Evolutionary conservation across 2,797 vertebrate genomes (phyloP).

Genomic region (Hirundo rustica): DNA sequence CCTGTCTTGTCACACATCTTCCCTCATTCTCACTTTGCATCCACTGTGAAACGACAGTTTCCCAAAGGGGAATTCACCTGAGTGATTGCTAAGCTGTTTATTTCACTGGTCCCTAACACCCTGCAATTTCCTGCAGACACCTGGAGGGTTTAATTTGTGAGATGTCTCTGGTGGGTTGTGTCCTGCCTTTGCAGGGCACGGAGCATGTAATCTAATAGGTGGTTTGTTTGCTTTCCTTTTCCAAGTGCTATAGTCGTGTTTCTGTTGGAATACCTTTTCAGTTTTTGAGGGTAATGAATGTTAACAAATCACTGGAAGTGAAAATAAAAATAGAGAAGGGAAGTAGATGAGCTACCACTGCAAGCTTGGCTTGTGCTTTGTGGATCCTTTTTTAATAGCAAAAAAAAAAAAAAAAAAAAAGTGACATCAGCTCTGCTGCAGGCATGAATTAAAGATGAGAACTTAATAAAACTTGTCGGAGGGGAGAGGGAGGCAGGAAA

Average conservation of each 20-base stretch:
- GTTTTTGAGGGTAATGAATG: conserved; percentile 30
- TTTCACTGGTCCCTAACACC: not conserved
- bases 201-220: conserved; percentile 1
- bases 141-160: conserved; percentile 1
- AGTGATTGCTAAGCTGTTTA: not conserved
- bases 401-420: conserved; percentile 31
- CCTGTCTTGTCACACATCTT: not conserved
- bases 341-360: conserved; percentile 45
- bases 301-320: conserved; percentile 42
- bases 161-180: not conserved
- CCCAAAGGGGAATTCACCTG: conserved; percentile 17
- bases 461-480: conserved; percentile 73
- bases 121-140: not conserved
- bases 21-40: conserved; percentile 18
- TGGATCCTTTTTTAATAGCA: conserved; percentile 47
- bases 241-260: not conserved
- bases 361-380: conserved; percentile 27
- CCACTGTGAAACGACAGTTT: not conserved
- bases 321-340: conserved; percentile 42
- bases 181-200: not conserved
- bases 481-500: conserved; percentile 31
- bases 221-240: conserved; percentile 28
- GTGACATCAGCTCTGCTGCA: conserved; percentile 67
- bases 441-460: conserved; percentile 76
- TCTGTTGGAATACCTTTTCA: not conserved